Evolutionary conservation across 2,888 invertebrate genomes (phyloP), one percentile per base, ranked within the genome.

Genomic region (Galerucella calmariensis): DNA sequence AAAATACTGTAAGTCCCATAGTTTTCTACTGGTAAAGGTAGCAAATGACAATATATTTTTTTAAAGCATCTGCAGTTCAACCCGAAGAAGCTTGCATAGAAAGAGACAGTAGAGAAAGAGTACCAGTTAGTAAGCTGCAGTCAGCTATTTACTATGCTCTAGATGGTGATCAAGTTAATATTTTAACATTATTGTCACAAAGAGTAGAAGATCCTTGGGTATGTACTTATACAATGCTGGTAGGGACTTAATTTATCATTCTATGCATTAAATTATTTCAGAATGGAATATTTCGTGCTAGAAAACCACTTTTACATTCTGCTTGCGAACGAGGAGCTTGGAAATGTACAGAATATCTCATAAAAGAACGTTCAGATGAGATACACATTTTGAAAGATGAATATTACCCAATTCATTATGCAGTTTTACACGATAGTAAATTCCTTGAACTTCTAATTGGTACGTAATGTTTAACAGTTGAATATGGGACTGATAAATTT

Each of bases 401-500:
- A 87, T 93, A 93, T 85, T 94, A 92, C 85, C 94, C 94, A n/a
- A 92, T 94, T 74, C 92, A 94, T 85, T 92, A 93, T 83, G 92
- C 94, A 14, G 93, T 93, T 20, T 88, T 93, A 41, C 94, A 94
- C 84, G 93, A 93, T 78, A 90, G 91, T 66, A 90, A 92, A 82
- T 94, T 94, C 86, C 88, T 93, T 66, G 92, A 92, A 82, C 85
- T 92, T 75, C 86, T 92, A 62, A 91, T 92, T 76, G 89, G 89
- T 91, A 91, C 41, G 65, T 16, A 51, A 14, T n/a, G 16, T 48
- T 11, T 83, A 16, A 46, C 48, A 11, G 24, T 51, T 51, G 12
- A 9, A 46, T 27, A 41, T 68, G 14, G 8, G 35, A 41, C 35
- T 41, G 8, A 41, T 41, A 41, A 8, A 27, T 41, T 14, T 65